Evolutionary conservation across 2,797 vertebrate species (phyloP).

Genomic region (Gadopsis bispinosus): DNA sequence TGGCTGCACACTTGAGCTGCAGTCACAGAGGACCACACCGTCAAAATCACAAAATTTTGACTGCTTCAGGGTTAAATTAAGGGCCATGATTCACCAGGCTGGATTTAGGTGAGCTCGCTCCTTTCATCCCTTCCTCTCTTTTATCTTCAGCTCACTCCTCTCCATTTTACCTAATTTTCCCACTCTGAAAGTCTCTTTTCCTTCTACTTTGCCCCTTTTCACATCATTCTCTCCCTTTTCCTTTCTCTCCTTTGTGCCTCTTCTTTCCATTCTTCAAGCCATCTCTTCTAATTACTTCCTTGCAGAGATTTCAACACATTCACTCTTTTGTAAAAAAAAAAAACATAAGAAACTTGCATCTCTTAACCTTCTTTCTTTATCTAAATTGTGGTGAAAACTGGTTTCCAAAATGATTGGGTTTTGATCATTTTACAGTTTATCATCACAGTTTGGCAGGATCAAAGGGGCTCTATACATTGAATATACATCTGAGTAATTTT

Average conservation of each 20-base stretch:
- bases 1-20: conserved; percentile 18
- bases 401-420: not conserved
- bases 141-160: conserved; percentile 1
- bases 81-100: conserved; percentile 40
- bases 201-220: not conserved
- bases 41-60: conserved; percentile 31
- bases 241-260: not conserved
- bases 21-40: conserved; percentile 2
- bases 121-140: not conserved
- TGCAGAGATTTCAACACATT: conserved; percentile 20
- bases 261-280: conserved; percentile 15
- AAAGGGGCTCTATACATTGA: conserved; percentile 21
- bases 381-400: not conserved
- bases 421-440: not conserved
- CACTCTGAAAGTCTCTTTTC: not conserved
- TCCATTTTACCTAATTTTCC: conserved; percentile 11
- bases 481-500: conserved; percentile 22
- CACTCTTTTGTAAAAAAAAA: not conserved
- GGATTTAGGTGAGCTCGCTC: conserved; percentile 33
- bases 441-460: not conserved
- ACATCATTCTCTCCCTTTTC: not conserved
- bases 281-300: conserved; percentile 36
- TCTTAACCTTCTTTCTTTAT: not conserved
- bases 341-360: not conserved
- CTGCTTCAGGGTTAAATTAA: conserved; percentile 36